phyloP scores from a whole-genome alignment of 2,888 invertebrate species.

The Chymomyza procnemis region DNA sequence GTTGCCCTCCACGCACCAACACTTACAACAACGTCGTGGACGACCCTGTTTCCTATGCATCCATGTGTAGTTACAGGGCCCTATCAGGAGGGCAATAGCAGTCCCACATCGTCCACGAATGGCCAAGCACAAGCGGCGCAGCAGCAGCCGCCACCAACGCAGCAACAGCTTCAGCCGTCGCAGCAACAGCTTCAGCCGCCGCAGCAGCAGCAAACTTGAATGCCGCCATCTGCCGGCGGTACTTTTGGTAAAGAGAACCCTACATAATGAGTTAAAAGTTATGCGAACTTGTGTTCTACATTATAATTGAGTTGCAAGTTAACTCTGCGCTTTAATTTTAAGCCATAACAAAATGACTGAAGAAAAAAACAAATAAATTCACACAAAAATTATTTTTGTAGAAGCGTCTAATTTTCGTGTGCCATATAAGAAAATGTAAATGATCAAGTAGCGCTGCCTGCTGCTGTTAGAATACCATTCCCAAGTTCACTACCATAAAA shows the following conservation, averaged over 20 bases:
- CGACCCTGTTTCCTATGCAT: constrained; percentile 91
- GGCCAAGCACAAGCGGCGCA: constrained; percentile 58
- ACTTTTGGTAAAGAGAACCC: background rate
- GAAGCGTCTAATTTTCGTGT: constrained; percentile 62
- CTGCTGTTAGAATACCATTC: constrained; percentile 42
- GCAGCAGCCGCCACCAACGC: constrained; percentile 51
- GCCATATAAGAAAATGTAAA: constrained; percentile 47
- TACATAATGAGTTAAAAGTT: background rate
- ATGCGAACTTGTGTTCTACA: background rate
- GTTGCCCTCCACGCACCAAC: constrained; percentile 80
- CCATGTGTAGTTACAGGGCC: constrained; percentile 92
- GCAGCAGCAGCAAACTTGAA: constrained; percentile 22
- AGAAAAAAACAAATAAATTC: constrained; percentile 26
- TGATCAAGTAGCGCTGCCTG: constrained; percentile 14
- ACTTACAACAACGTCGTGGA: constrained; percentile 89
- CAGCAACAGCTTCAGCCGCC: constrained; percentile 31
- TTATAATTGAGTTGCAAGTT: background rate
- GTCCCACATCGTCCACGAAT: constrained; percentile 78
- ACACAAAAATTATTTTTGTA: constrained; percentile 57
- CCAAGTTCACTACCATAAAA: constrained; percentile 30
- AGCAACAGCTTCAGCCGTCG: too few relatives aligned
- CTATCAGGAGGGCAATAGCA: constrained; percentile 84
- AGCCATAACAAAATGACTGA: constrained; percentile 46
- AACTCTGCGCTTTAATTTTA: constrained; percentile 28
- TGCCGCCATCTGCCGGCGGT: constrained; percentile 6